Percentiles rank a stretch among this genome's conserved stretches.
These are phyloP conservation scores for Dascillus cervinus DNA, from an alignment of 2,888 invertebrate species.

Conservation along the genomic window DNA sequence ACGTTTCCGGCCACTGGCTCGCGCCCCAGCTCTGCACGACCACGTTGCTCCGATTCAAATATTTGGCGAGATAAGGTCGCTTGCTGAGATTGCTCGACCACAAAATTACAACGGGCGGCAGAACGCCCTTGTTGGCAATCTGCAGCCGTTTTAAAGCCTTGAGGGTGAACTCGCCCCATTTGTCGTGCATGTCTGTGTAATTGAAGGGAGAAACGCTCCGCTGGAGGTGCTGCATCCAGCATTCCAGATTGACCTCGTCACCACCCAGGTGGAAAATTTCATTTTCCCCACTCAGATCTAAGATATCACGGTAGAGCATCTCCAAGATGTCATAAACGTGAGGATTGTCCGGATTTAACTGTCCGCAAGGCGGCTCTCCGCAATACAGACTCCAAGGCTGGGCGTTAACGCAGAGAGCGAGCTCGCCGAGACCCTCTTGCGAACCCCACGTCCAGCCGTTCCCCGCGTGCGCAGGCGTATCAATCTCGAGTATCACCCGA, in stretches of 20 bases:
- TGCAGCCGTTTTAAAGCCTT: conserved; percentile 55
- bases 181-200: conserved; percentile 66
- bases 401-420: conserved; percentile 74
- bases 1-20: conserved; percentile 73
- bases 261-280: conserved; percentile 81
- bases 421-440: conserved; percentile 63
- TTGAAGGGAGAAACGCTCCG: conserved; percentile 40
- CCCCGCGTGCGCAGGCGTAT: conserved; percentile 84
- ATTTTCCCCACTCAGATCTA: conserved; percentile 64
- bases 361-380: conserved; percentile 82
- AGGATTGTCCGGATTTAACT: conserved; percentile 74
- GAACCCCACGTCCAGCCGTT: conserved; percentile 83
- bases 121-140: conserved; percentile 52
- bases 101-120: conserved; percentile 52
- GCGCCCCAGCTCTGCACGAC: conserved; percentile 77
- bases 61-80: conserved; percentile 53
- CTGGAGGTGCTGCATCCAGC: conserved; percentile 56
- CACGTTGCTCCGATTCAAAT: conserved; percentile 44
- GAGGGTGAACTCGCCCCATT: conserved; percentile 72
- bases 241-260: conserved; percentile 73
- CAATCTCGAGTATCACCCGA: conserved; percentile 80
- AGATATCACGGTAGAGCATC: conserved; percentile 65
- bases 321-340: conserved; percentile 66
- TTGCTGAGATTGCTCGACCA: conserved; percentile 76
- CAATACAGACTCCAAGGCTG: conserved; percentile 75